phyloP scores from a whole-genome alignment of 2,888 invertebrate genomes.

The Drosophila demipolita region DNA sequence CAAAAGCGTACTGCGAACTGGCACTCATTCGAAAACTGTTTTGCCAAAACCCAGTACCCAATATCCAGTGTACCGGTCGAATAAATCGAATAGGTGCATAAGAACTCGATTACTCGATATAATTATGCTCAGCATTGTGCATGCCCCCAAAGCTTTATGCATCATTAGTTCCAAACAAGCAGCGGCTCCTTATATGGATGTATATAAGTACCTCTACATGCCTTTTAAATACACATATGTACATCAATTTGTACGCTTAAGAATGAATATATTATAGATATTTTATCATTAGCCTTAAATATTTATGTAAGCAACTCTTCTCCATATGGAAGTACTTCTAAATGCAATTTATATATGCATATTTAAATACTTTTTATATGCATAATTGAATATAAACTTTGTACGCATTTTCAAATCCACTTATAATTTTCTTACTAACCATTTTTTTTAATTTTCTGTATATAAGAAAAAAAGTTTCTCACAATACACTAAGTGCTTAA shows the following conservation, averaged over 20 bases:
- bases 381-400: background rate
- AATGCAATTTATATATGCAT: background rate
- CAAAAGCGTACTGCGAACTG: conserved; percentile 39
- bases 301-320: background rate
- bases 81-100: background rate
- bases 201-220: background rate
- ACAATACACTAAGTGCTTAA: background rate
- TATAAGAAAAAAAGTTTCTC: background rate
- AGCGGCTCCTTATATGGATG: background rate
- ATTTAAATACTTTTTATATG: background rate
- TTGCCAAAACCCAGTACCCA: conserved; percentile 25
- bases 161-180: conserved; percentile 45
- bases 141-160: conserved; percentile 30
- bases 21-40: conserved; percentile 32
- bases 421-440: background rate
- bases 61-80: conserved; percentile 2
- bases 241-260: background rate
- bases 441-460: background rate
- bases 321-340: background rate
- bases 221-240: background rate
- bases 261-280: background rate
- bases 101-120: conserved; percentile 15
- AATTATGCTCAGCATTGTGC: conserved; percentile 46
- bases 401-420: background rate
- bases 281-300: background rate